A percentile compares a stretch with the other conserved stretches of the same genome.
phyloP scores from a whole-genome alignment of 2,113 vertebrate genomes.

The Chlamydotis undulata region DNA sequence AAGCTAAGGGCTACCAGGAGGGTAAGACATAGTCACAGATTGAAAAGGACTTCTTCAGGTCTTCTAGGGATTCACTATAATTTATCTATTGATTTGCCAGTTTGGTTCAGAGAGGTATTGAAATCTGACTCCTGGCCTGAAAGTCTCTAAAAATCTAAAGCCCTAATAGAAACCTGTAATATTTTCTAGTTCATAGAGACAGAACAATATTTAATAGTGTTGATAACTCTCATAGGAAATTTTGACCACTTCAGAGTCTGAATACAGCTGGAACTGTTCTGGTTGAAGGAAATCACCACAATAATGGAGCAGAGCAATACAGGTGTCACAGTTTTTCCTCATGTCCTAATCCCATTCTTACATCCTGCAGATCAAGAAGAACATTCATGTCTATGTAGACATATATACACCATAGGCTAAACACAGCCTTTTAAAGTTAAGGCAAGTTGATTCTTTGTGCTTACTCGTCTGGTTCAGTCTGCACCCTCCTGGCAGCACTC shows the following conservation, averaged over 20 bases:
- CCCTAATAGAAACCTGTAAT: background rate
- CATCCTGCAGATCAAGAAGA: background rate
- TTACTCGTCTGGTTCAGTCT: fast-evolving
- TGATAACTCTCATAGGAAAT: background rate
- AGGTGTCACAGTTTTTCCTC: background rate
- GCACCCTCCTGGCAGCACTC: background rate
- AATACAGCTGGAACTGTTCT: fast-evolving
- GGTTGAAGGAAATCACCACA: fast-evolving
- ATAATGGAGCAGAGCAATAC: background rate
- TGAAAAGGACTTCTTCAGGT: background rate
- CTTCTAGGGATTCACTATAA: background rate
- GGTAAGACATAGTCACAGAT: background rate
- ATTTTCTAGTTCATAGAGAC: background rate
- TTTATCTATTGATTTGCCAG: background rate
- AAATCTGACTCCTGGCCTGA: background rate
- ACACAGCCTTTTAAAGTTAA: background rate
- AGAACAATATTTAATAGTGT: background rate
- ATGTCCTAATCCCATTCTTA: background rate
- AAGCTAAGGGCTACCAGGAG: background rate
- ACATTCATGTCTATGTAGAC: fast-evolving
- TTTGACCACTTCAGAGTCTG: background rate
- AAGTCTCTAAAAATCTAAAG: background rate
- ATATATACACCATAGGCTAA: no score
- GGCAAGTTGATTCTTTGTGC: background rate
- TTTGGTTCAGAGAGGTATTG: background rate